Base-by-base conservation (phyloP, 2,797 vertebrate genomes). In the Neopelma chrysocephalum region DNA sequence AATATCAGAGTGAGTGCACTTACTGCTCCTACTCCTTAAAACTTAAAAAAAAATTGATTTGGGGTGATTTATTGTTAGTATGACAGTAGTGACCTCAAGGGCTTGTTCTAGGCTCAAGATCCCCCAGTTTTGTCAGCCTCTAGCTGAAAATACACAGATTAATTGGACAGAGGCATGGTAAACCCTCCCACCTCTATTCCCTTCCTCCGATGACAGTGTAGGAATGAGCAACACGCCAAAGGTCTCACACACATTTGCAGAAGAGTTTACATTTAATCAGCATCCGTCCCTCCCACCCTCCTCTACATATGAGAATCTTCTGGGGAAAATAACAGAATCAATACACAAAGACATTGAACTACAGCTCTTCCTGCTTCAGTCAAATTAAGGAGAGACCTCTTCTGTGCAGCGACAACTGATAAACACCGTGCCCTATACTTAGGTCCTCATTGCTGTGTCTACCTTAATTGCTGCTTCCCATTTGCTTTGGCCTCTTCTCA, bases 401-500 rank as follows among this genome's bases (percentile, higher is more conserved):
- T 21, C 38, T 61, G 42, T 61, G 32, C 65, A 56, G 71, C 0
- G 5, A 31, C 0, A 4, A 53, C n/a, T 43, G 72, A 77, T 43
- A 66, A 79, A 77, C 62, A 31, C 36, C 0, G 3, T 73, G 71
- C 71, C 53, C 82, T 77, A 18, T 86, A 42, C 31, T 89, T 8
- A 54, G 70, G 77, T 66, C 42, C 85, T 71, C 47, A 0, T 14
- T 65, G 72, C 57, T 38, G 29, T 89, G 58, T 82, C 65, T 80
- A 14, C 91, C 66, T 92, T 94, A 93, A 87, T 87, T 86, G 80
- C 82, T 36, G 65, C 65, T 96, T 82, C 81, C 75, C 36, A 9
- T 88, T 92, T 91, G 83, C 72, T 87, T 95, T 92, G 90, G 94
- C 69, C 68, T 87, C 73, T 36, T 56, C 89, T 95, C 96, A 96